Percentiles rank a stretch among this genome's conserved stretches.
Evolutionary conservation across 2,888 invertebrate species (phyloP).

Genomic region (Eudemis profundana): DNA sequence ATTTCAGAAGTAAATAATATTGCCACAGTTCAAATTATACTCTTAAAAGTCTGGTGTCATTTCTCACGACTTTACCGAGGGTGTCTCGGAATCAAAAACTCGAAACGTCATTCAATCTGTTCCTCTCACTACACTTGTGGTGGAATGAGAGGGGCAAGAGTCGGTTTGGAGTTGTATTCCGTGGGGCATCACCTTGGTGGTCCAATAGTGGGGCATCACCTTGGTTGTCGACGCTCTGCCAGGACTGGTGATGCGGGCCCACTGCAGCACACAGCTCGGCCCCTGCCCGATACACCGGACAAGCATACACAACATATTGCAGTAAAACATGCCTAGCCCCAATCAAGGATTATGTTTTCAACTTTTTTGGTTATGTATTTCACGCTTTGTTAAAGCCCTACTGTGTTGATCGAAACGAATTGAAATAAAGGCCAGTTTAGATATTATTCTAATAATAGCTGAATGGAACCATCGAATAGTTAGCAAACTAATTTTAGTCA

Average conservation of each 20-base stretch:
- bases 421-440: too few relatives aligned
- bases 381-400: too few relatives aligned
- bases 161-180: neutral
- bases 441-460: too few relatives aligned
- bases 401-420: too few relatives aligned
- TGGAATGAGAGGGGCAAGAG: neutral
- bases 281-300: slow-evolving; percentile 45
- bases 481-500: too few relatives aligned
- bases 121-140: neutral
- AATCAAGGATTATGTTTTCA: neutral
- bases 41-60: slow-evolving; percentile 21
- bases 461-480: too few relatives aligned
- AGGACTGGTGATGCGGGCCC: slow-evolving; percentile 87
- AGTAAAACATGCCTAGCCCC: slow-evolving; percentile 45
- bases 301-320: slow-evolving; percentile 45
- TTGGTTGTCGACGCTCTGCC: slow-evolving; percentile 88
- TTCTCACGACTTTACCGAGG: slow-evolving; percentile 2
- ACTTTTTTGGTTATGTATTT: neutral
- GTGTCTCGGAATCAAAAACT: slow-evolving; percentile 2
- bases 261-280: slow-evolving; percentile 72
- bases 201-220: slow-evolving; percentile 65
- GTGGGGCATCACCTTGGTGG: neutral
- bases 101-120: neutral
- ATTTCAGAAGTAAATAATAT: too few relatives aligned
- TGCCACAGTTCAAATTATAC: neutral